phyloP scores from a whole-genome alignment of 2,797 vertebrate genomes.

The Zalophus californianus region DNA sequence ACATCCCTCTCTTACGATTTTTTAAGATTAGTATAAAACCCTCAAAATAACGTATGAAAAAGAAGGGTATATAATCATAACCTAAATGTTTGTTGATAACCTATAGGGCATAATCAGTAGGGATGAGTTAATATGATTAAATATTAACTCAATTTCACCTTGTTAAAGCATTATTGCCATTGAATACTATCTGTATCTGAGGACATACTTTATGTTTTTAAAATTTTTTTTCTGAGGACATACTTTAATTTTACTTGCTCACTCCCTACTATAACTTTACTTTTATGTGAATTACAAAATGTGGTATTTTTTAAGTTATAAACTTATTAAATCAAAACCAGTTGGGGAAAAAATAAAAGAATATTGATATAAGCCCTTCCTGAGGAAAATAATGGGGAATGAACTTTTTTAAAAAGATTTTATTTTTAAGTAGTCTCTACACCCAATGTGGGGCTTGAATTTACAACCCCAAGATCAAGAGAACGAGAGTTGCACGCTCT shows the following conservation, averaged over 20 bases:
- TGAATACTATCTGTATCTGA: not conserved
- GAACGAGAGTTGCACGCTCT: not conserved
- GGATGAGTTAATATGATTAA: not conserved
- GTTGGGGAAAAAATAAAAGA: not conserved
- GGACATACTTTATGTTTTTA: not conserved
- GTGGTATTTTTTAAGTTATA: not conserved
- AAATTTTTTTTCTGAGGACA: not conserved
- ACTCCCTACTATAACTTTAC: not conserved
- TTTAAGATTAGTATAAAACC: not conserved
- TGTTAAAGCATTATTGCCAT: not conserved
- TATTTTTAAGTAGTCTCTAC: not conserved
- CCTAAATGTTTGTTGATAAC: not conserved
- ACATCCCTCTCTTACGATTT: not conserved
- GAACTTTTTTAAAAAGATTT: not conserved
- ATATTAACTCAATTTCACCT: not conserved
- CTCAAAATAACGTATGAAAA: not conserved
- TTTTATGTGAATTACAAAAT: not conserved
- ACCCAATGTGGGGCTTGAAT: not conserved
- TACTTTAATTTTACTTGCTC: not conserved
- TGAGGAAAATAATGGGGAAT: not conserved
- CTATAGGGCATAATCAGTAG: not conserved
- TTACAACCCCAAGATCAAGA: not conserved
- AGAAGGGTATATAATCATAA: not conserved
- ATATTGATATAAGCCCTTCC: not conserved
- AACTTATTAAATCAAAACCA: not conserved